These are phyloP conservation scores for Hirtodrosophila alboralis DNA, from an alignment of 2,888 invertebrate genomes.

Conservation along the genomic window DNA sequence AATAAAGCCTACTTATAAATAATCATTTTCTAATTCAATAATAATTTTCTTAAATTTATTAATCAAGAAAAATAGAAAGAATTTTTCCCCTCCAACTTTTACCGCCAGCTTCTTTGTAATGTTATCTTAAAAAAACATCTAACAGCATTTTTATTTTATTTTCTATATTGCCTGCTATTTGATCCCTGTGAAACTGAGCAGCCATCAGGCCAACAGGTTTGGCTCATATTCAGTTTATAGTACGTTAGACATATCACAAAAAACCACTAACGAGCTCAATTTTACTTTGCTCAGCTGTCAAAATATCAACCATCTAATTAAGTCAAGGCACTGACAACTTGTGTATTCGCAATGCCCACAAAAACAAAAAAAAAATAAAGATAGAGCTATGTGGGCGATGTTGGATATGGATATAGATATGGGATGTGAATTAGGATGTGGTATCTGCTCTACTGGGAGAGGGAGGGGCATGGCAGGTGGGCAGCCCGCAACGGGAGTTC, in stretches of 20 bases:
- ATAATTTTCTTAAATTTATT: no score
- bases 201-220: constrained; percentile 15
- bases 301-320: constrained; percentile 72
- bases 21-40: no score
- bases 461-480: constrained; percentile 24
- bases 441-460: constrained; percentile 1
- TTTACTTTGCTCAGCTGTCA: constrained; percentile 45
- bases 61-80: no score
- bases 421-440: constrained; percentile 15
- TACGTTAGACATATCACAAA: neutral
- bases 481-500: constrained; percentile 64
- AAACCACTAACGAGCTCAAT: constrained; percentile 66
- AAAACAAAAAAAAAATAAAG: no score
- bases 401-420: constrained; percentile 17
- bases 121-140: no score
- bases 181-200: neutral
- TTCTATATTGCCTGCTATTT: neutral
- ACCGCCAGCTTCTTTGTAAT: no score
- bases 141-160: no score
- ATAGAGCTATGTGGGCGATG: constrained; percentile 23
- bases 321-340: constrained; percentile 44
- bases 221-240: constrained; percentile 8
- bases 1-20: no score
- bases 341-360: constrained; percentile 29
- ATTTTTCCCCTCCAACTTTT: no score